phyloP scores from a whole-genome alignment of 1,140 invertebrate genomes.

The Pomacea maculata region DNA sequence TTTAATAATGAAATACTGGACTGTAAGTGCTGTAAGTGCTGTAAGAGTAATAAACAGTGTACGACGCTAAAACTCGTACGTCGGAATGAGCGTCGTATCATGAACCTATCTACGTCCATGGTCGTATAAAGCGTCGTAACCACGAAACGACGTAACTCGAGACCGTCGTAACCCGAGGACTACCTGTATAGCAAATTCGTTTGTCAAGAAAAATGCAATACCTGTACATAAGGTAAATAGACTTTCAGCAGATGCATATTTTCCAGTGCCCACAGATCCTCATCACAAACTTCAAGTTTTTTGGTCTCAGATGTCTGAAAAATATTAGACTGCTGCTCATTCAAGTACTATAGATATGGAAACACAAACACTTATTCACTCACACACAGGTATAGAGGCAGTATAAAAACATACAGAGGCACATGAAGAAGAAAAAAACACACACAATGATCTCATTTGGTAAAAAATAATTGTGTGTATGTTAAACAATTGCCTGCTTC shows the following conservation, averaged over 20 bases:
- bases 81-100: too few species aligned
- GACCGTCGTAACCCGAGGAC: too few species aligned
- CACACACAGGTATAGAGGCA: background rate
- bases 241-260: slow-evolving; percentile 12
- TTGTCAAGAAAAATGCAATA: background rate
- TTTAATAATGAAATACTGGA: too few species aligned
- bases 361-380: slow-evolving; percentile 2
- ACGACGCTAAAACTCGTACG: too few species aligned
- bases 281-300: background rate
- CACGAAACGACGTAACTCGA: too few species aligned
- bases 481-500: background rate
- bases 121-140: too few species aligned
- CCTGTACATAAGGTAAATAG: slow-evolving; percentile 14
- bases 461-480: background rate
- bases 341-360: background rate
- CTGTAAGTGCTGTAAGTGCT: too few species aligned
- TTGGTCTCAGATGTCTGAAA: background rate
- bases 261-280: slow-evolving; percentile 1
- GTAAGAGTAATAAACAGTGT: too few species aligned
- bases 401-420: background rate
- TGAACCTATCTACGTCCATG: too few species aligned
- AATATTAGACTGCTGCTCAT: background rate
- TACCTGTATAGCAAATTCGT: too few species aligned
- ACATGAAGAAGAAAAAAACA: background rate
- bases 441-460: background rate